Evolutionary conservation across 2,888 invertebrate genomes (phyloP).

Genomic region (Chrysolina americana): DNA sequence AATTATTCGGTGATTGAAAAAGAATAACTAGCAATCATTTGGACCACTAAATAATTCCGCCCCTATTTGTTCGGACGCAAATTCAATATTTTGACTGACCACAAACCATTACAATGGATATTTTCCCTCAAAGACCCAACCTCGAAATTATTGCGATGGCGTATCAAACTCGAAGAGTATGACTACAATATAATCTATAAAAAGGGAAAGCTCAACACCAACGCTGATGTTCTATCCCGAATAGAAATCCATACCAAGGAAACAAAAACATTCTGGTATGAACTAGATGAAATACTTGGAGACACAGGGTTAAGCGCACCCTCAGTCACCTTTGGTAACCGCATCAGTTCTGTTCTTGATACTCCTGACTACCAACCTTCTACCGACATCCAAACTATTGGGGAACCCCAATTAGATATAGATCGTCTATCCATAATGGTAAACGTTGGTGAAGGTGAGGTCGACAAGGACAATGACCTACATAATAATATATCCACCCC

Average conservation of each 20-base stretch:
- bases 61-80: too few species aligned
- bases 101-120: conserved; percentile 34
- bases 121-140: neutral
- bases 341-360: neutral
- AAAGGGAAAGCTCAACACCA: neutral
- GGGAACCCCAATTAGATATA: conserved; percentile 12
- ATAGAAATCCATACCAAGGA: conserved; percentile 8
- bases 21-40: too few species aligned
- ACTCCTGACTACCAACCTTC: neutral
- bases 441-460: too few species aligned
- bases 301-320: neutral
- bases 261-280: neutral
- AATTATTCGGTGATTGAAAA: too few species aligned
- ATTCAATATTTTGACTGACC: too few species aligned
- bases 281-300: neutral
- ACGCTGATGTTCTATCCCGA: conserved; percentile 11
- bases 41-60: too few species aligned
- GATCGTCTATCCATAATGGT: neutral
- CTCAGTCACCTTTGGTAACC: neutral
- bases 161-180: too few species aligned
- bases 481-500: neutral
- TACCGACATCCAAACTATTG: neutral
- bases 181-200: too few species aligned
- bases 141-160: neutral
- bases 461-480: neutral